phyloP scores from a whole-genome alignment of 2,797 vertebrate genomes.

The Alcedo quadribrachys region DNA sequence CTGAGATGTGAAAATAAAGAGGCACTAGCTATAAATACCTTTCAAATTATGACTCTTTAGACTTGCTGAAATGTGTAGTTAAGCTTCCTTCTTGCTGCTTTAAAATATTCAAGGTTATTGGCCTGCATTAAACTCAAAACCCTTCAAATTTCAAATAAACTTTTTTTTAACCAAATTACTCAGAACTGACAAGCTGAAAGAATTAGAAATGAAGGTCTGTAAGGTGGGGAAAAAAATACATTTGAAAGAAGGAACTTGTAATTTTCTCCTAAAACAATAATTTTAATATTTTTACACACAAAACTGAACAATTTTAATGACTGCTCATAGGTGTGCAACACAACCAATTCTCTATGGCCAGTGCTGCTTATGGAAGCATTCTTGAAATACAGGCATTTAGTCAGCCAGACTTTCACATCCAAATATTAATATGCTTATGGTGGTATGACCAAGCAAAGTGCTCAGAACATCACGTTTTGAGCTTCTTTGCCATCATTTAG shows the following conservation, averaged over 20 bases:
- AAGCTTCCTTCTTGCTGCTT: constrained; percentile 58
- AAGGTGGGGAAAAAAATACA: neutral
- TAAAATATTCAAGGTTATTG: constrained; percentile 70
- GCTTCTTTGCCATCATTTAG: neutral
- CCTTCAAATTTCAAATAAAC: constrained; percentile 28
- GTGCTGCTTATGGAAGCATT: neutral
- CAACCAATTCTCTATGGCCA: neutral
- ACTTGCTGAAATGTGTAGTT: constrained; percentile 64
- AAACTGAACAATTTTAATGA: neutral
- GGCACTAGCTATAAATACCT: constrained; percentile 39
- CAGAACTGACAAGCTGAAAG: constrained; percentile 12
- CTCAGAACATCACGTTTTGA: neutral
- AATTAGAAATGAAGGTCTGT: constrained; percentile 12
- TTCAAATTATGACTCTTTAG: constrained; percentile 70
- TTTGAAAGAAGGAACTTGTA: neutral
- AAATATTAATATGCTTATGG: neutral
- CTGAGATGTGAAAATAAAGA: constrained; percentile 67
- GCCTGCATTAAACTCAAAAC: constrained; percentile 57
- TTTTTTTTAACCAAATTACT: constrained; percentile 39
- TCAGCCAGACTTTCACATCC: neutral
- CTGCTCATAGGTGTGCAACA: neutral
- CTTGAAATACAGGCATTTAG: neutral
- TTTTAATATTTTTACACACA: neutral
- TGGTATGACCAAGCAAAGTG: neutral
- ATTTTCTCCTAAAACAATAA: neutral